Evolutionary conservation across 2,888 invertebrate genomes (phyloP).

Genomic region (Lissocephala sabroskyi): DNA sequence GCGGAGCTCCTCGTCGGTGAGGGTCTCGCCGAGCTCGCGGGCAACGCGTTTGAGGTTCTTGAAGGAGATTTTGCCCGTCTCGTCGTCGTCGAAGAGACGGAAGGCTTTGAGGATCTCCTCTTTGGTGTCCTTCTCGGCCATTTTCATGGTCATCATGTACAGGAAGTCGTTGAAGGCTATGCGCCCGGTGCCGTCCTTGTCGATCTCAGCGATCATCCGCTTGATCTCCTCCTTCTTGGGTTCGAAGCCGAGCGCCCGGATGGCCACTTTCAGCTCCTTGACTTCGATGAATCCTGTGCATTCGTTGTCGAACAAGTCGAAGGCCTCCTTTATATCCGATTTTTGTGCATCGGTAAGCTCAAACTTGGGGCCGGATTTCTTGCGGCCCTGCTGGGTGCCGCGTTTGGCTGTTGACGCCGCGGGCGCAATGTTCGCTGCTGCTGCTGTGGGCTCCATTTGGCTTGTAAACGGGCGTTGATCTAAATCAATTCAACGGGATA

Average conservation of each 20-base stretch:
- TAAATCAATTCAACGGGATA: conserved; percentile 21
- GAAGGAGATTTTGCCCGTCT: conserved; percentile 95
- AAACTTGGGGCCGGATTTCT: conserved; percentile 82
- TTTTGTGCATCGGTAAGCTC: conserved; percentile 92
- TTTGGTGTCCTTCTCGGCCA: conserved; percentile 95
- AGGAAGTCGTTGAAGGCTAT: conserved; percentile 92
- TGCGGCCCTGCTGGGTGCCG: conserved; percentile 72
- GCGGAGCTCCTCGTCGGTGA: conserved; percentile 96
- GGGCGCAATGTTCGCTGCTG: conserved; percentile 21
- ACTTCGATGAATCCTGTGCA: conserved; percentile 91
- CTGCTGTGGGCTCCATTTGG: conserved; percentile 37
- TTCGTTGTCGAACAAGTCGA: conserved; percentile 93
- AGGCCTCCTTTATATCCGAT: conserved; percentile 94
- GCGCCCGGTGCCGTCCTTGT: conserved; percentile 87
- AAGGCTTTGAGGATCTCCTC: conserved; percentile 99
- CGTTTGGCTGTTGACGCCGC: conserved; percentile 32
- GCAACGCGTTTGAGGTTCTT: conserved; percentile 96
- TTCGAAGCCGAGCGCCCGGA: conserved; percentile 96
- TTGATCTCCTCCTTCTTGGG: conserved; percentile 98
- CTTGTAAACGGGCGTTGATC: conserved; percentile 13
- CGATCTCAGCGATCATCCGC: conserved; percentile 92
- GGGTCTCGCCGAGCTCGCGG: conserved; percentile 92
- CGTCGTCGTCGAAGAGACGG: conserved; percentile 96
- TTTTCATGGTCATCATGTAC: conserved; percentile 90
- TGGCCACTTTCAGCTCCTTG: conserved; percentile 95